Base-by-base conservation (phyloP, 1,140 invertebrate genomes). In the Hyphantria cunea region DNA sequence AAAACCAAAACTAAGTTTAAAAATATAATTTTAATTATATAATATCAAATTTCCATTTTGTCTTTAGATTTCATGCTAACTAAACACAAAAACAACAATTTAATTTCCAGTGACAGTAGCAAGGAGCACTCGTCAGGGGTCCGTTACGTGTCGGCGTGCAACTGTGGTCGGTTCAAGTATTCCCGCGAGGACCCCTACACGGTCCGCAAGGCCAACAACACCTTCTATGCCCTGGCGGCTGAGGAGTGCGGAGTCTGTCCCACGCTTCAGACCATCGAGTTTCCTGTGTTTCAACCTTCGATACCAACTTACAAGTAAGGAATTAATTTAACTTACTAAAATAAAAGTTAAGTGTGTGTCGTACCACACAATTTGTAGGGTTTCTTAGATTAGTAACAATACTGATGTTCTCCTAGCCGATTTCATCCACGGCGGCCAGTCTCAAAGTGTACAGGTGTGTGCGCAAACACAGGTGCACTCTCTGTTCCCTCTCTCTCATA, bases 141-240 rank as follows among this genome's bases (percentile, higher is more conserved):
- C 10, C 92, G 95, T 51, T 96, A 97, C 74, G 91, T 96, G 37
- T 95, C 96, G 48, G 95, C 96, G 10, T 99, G 98, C 83, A 97
- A 98, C 90, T 99, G 98, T 92, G 98, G 98, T 0, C 92, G 95
- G 47, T 95, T 93, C 64, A 96, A 97, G 88, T 94, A 94, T 4
- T 88, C 94, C 0, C 93, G 97, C 14, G 97, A 98, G 60, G 98
- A 99, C 92, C 97, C 98, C 0, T 99, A 98, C 80, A 94, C 93
- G 15, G 92, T 97, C 15, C 93, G 94, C 70, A 93, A 94, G 68
- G 97, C 97, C 8, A 99, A 99, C 89, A 95, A 93, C 90, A 94
- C 95, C 49, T 98, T 97, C 89, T 99, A 98, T 87, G 89, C 94
- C 69, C 90, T 93, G 37, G 88, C 98, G 33, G 93, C 93, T 0